Base-by-base conservation (phyloP, 2,797 vertebrate species). In the Scleropages formosus region DNA sequence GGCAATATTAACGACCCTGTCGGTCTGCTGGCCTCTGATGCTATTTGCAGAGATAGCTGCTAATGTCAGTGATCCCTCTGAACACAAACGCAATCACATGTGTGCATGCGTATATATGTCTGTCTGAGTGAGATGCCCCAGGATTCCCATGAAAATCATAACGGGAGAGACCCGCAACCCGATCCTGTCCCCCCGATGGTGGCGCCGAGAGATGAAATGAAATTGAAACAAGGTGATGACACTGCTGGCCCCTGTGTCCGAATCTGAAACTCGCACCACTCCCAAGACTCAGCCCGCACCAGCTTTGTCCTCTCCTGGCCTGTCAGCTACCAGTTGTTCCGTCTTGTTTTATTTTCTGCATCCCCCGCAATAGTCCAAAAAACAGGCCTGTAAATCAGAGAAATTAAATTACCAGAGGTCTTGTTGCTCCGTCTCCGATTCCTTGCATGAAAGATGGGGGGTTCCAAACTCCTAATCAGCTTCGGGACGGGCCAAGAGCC, bases 181-280 rank as follows among this genome's bases (percentile, higher is more conserved):
- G 79, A 88, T 87, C 85, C 85, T 85, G 31, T 84, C 82, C 83
- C 80, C n/a, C 81, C 86, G 82, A 85, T 84, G 85, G 87, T 80
- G 85, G 87, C 83, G 88, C 87, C 86, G 85, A 91, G 88, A 90
- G 91, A 93, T 91, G 87, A 92, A 88, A 91, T 90, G 90, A 89
- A 90, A 90, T 90, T 86, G 87, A 88, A 92, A 92, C 89, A 92
- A 91, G 90, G 90, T 88, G 92, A 92, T 90, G 91, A 93, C 91
- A 93, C 88, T 82, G 87, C 89, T 86, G 89, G 85, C 88, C 89
- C 89, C 91, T 89, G 87, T 86, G 88, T 86, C 86, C 64, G 85
- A 90, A 89, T 85, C 81, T 81, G 86, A 89, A 86, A 89, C 67
- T 62, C 59, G 63, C 26, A 24, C 61, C 20, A 8, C n/a, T 20